These are phyloP conservation scores for Onychomys leucogaster DNA, from an alignment of 2,797 vertebrate species.

Conservation along the genomic window DNA sequence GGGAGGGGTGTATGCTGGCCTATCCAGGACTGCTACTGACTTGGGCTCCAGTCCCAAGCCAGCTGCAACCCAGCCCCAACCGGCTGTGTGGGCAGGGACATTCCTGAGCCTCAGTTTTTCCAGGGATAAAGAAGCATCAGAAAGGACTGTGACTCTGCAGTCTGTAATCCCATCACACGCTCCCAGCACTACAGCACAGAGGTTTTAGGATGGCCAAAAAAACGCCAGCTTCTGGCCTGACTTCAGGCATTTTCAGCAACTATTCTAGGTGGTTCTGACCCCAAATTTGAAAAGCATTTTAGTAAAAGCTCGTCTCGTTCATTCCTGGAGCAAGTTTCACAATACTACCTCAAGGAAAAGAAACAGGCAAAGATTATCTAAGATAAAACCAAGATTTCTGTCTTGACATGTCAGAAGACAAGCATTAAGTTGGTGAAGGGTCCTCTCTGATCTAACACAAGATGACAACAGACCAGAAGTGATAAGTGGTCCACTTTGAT, in stretches of 20 bases:
- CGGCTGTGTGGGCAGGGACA: neutral
- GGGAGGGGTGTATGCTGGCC: neutral
- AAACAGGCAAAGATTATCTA: constrained; percentile 14
- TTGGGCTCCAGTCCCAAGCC: neutral
- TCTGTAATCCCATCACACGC: neutral
- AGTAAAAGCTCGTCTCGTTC: neutral
- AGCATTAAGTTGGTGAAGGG: neutral
- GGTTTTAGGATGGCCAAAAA: neutral
- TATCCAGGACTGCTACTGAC: neutral
- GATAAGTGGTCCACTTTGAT: constrained; percentile 70
- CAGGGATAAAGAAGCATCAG: neutral
- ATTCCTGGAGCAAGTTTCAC: neutral
- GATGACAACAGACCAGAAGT: constrained; percentile 52
- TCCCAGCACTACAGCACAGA: neutral
- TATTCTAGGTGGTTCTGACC: neutral
- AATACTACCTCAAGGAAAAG: neutral
- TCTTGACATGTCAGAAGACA: constrained; percentile 29
- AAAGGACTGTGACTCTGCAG: neutral
- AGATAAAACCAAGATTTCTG: constrained; percentile 33
- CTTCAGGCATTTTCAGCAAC: constrained; percentile 39
- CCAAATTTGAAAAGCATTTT: constrained; percentile 27
- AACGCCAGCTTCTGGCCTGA: neutral
- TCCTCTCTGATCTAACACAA: neutral
- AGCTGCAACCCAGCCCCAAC: neutral
- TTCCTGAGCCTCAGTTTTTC: constrained; percentile 1